phyloP scores from a whole-genome alignment of 2,113 vertebrate genomes.

The Muntiacus muntjak region DNA sequence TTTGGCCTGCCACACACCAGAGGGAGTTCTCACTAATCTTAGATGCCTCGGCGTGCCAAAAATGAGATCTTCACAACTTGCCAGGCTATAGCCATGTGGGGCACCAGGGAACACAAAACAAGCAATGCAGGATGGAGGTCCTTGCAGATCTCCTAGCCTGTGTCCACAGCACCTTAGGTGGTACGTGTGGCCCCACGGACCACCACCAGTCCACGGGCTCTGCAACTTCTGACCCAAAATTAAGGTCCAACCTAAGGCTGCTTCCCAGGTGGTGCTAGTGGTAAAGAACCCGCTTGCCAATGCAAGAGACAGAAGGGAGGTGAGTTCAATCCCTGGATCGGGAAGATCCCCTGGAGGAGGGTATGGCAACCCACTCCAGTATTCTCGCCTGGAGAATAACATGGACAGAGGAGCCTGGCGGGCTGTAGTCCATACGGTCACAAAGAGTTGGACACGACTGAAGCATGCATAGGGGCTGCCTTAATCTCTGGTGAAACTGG shows the following conservation, averaged over 20 bases:
- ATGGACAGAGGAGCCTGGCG: fast-evolving
- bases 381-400: neutral
- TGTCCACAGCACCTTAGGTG: fast-evolving
- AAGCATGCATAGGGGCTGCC: neutral
- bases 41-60: neutral
- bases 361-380: neutral
- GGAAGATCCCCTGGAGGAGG: neutral
- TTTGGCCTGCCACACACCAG: neutral
- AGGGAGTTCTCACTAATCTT: neutral
- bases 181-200: fast-evolving
- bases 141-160: fast-evolving
- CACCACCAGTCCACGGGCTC: fast-evolving
- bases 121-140: fast-evolving
- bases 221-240: too few species aligned
- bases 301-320: neutral
- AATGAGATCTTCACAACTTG: neutral
- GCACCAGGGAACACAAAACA: neutral
- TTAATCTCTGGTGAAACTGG: too few species aligned
- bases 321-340: fast-evolving
- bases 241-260: fast-evolving
- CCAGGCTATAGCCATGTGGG: neutral
- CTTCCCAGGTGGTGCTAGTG: fast-evolving
- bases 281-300: neutral
- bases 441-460: neutral
- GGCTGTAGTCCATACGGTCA: neutral